Percentiles rank a stretch among this genome's conserved stretches.
Evolutionary conservation across 2,888 invertebrate genomes (phyloP).

Genomic region (Deroplatys truncata): DNA sequence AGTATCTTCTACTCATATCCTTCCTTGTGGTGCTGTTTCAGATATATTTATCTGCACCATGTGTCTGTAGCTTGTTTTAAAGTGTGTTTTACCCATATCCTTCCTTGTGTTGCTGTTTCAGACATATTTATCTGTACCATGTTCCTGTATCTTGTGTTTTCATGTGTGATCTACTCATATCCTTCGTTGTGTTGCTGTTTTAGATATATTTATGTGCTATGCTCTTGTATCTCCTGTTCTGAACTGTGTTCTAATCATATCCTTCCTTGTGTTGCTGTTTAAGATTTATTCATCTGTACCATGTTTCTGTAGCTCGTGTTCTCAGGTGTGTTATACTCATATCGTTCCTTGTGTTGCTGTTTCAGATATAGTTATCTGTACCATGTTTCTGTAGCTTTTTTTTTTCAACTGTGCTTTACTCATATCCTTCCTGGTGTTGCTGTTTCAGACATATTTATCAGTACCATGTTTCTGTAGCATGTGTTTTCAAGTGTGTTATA

Average conservation of each 20-base stretch:
- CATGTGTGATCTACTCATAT: conserved; percentile 42
- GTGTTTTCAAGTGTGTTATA: too few relatives aligned
- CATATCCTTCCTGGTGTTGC: conserved; percentile 65
- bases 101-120: conserved; percentile 18
- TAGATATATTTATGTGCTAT: conserved; percentile 92
- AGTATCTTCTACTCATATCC: conserved; percentile 38
- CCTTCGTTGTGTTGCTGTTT: neutral
- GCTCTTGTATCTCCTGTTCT: conserved; percentile 83
- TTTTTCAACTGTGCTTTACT: conserved; percentile 74
- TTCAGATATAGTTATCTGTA: conserved; percentile 62
- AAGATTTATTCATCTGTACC: too few relatives aligned
- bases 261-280: conserved; percentile 58
- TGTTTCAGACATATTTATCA: too few relatives aligned
- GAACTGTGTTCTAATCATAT: conserved; percentile 74
- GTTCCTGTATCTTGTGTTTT: conserved; percentile 55
- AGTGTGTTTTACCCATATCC: too few relatives aligned
- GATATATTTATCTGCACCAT: too few relatives aligned
- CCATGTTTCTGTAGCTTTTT: conserved; percentile 48
- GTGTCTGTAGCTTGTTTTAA: too few relatives aligned
- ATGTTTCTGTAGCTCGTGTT: too few relatives aligned
- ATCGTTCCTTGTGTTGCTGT: too few relatives aligned
- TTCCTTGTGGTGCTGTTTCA: neutral
- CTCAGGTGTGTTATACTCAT: too few relatives aligned
- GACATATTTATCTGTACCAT: conserved; percentile 83
- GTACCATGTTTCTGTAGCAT: too few relatives aligned